Conservation (phyloP, 2,113 vertebrate genomes). For the Uria aalge region DNA sequence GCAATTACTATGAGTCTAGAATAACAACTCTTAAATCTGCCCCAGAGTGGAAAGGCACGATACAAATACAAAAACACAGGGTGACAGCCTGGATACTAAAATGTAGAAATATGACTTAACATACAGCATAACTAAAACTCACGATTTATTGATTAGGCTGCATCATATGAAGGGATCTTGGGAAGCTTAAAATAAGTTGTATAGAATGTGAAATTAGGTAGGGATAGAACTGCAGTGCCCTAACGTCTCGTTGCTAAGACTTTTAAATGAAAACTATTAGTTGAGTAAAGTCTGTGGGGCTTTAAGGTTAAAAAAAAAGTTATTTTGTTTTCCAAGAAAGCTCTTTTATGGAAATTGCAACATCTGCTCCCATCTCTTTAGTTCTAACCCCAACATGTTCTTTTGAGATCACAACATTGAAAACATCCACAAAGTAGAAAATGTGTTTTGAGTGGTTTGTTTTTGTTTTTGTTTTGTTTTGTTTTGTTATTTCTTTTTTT, state of each 20-base stretch:
- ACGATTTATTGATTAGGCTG: background rate
- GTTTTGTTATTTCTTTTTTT: background rate
- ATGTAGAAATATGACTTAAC: background rate
- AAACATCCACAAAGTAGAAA: constrained; percentile 11
- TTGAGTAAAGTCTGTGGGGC: background rate
- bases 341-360: constrained; percentile 11
- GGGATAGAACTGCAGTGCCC: background rate
- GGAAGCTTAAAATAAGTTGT: background rate
- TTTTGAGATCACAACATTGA: constrained; percentile 17
- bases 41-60: background rate
- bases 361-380: background rate
- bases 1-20: constrained; percentile 37
- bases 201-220: background rate
- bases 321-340: background rate
- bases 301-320: background rate
- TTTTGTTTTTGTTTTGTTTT: background rate
- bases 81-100: background rate
- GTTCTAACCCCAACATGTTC: background rate
- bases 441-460: background rate
- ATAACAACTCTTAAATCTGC: constrained; percentile 36
- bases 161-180: background rate
- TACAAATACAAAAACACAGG: background rate
- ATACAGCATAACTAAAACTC: background rate
- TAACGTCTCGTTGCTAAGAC: background rate
- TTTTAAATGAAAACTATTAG: constrained; percentile 11